Base-by-base conservation (phyloP, 2,113 vertebrate genomes). In the Elaphurus davidianus region DNA sequence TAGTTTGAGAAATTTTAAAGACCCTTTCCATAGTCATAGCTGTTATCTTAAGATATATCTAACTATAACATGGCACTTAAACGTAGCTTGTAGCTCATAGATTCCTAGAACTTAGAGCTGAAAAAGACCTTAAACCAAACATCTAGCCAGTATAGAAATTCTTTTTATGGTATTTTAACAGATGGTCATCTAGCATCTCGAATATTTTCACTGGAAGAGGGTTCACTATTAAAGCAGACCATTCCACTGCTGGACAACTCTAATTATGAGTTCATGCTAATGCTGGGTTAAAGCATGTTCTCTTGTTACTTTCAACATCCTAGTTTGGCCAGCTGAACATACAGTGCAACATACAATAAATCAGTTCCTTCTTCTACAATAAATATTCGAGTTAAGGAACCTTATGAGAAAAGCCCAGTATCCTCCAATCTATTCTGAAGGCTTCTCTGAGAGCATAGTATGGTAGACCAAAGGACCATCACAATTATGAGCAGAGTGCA, bases 161-260 rank as follows among this genome's bases (percentile, higher is more conserved):
- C 10, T 92, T 97, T 93, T 92, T 82, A 88, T 54, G 84, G 57
- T 76, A 85, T 97, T 95, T 87, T 95, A 95, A 90, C 64, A 97
- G 88, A 67, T 92, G 62, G 54, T 74, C 55, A 96, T 52, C 76
- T 71, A 97, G 84, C 62, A 86, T 93, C 45, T 62, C 78, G 81
- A 93, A 71, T 95, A 93, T 84, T 97, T 89, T 71, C 62, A 92
- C 54, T 23, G 50, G 92, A 89, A 93, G 71, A 52, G 87, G 93
- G 88, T 82, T 96, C 86, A 91, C 50, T 86, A 97, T 98, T 98
- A 98, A 98, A 97, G 98, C 97, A 98, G 85, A 94, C 92, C 91
- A 95, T 96, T 94, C 90, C 45, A 97, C 50, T 96, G 82, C 87
- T 95, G 82, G 95, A 91, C 88, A 96, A 84, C 64, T 94, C 86